phyloP scores from a whole-genome alignment of 1,140 invertebrate species.

The Rhopalosiphum padi region DNA sequence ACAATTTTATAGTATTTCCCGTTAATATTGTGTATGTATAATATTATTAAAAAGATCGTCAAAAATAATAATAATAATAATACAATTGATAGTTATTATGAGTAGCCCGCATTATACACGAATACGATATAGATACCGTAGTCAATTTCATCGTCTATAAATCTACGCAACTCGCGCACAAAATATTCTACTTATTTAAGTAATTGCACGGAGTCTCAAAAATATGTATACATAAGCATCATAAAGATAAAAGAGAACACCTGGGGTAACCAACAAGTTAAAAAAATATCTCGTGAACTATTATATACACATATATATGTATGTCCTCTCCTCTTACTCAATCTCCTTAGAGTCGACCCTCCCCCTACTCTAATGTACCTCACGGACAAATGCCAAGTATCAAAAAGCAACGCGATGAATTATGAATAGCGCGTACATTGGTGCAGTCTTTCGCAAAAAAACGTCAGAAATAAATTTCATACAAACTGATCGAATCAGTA shows the following conservation, averaged over 20 bases:
- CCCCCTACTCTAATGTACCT: neutral
- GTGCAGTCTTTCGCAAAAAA: neutral
- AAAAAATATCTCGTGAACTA: neutral
- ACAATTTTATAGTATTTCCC: too few relatives aligned
- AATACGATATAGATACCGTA: neutral
- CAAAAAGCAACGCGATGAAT: neutral
- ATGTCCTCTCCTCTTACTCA: neutral
- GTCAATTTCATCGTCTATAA: neutral
- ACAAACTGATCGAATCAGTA: neutral
- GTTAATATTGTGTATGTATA: neutral
- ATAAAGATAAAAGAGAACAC: slow-evolving; percentile 24
- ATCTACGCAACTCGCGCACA: neutral
- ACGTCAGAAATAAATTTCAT: neutral
- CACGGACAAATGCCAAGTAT: neutral
- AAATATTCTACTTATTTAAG: slow-evolving; percentile 12
- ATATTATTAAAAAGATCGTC: neutral
- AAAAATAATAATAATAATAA: neutral
- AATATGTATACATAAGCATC: neutral
- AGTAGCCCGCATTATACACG: neutral
- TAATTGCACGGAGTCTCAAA: neutral
- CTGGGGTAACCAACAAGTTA: slow-evolving; percentile 36
- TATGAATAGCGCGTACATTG: neutral
- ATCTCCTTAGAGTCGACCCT: neutral
- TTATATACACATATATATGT: neutral
- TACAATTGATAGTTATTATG: neutral